phyloP scores from a whole-genome alignment of 2,888 invertebrate genomes.

The Leptopterna dolabrata region DNA sequence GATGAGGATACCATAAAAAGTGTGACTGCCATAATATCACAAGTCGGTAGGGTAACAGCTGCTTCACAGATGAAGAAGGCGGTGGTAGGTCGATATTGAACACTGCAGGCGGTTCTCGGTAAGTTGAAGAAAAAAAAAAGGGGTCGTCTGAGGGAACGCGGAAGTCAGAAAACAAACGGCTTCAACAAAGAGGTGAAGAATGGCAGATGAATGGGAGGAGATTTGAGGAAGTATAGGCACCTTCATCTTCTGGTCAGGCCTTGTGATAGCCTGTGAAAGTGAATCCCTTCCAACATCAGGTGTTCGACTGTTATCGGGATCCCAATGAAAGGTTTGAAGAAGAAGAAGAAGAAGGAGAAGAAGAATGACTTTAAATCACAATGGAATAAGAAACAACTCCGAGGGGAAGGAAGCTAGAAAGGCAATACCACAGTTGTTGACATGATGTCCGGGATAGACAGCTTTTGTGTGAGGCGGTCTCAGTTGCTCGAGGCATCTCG shows the following conservation, averaged over 20 bases:
- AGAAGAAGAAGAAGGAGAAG: not conserved
- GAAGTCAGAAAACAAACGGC: not conserved
- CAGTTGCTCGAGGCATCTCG: not conserved
- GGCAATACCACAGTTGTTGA: constrained; percentile 32
- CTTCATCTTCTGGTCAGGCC: not conserved
- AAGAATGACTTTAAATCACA: constrained; percentile 14
- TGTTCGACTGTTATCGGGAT: not conserved
- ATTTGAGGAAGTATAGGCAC: not conserved
- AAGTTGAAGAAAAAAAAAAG: not conserved
- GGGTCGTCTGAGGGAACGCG: not conserved
- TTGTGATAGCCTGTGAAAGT: constrained; percentile 1
- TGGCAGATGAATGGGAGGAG: constrained; percentile 3
- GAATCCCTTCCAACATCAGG: not conserved
- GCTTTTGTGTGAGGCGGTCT: constrained; percentile 12
- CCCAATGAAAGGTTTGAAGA: not conserved
- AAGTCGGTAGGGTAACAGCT: too few species aligned
- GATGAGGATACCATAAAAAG: too few species aligned
- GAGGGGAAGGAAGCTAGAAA: not conserved
- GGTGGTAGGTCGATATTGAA: too few species aligned
- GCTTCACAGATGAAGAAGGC: too few species aligned
- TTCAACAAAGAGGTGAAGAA: not conserved
- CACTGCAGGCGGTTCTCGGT: too few species aligned
- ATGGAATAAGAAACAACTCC: not conserved
- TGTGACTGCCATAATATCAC: too few species aligned
- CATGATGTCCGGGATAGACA: constrained; percentile 15